These are phyloP conservation scores for Dicentrarchus labrax DNA, from an alignment of 2,113 vertebrate genomes.

Conservation along the genomic window DNA sequence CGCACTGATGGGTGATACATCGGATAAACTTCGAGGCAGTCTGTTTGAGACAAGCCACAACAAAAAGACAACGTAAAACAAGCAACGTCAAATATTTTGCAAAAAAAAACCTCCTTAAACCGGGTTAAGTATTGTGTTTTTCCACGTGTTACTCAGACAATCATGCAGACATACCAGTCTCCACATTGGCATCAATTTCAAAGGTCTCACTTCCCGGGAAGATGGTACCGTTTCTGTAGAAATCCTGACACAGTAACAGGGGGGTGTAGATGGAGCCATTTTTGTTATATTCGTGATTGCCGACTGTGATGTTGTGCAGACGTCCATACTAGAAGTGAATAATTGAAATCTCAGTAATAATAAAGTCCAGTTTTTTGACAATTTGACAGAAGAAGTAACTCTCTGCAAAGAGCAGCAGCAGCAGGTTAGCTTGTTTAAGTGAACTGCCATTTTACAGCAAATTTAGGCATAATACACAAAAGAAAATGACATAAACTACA, in stretches of 20 bases:
- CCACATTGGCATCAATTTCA: slow-evolving; percentile 91
- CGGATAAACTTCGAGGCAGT: slow-evolving; percentile 89
- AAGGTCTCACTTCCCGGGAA: slow-evolving; percentile 93
- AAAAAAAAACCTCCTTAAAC: background rate
- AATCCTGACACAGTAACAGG: slow-evolving; percentile 90
- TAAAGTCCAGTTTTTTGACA: background rate
- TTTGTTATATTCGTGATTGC: slow-evolving; percentile 92
- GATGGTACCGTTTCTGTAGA: slow-evolving; percentile 90
- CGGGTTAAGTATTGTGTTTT: background rate
- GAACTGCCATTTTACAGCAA: background rate
- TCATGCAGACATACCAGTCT: slow-evolving; percentile 84
- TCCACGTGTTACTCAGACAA: background rate
- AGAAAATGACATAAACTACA: background rate
- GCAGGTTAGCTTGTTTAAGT: background rate
- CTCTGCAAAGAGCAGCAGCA: too few species aligned
- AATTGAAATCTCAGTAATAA: background rate
- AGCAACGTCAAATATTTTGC: background rate
- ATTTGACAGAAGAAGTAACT: background rate
- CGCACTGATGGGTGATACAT: slow-evolving; percentile 24
- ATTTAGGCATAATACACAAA: background rate
- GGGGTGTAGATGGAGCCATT: slow-evolving; percentile 79
- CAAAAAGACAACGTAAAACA: background rate
- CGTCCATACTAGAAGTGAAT: slow-evolving; percentile 84
- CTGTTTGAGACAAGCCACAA: slow-evolving; percentile 74
- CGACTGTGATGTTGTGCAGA: slow-evolving; percentile 89